Evolutionary conservation across 2,888 invertebrate genomes (phyloP).

Genomic region (Cephus pygmeus): DNA sequence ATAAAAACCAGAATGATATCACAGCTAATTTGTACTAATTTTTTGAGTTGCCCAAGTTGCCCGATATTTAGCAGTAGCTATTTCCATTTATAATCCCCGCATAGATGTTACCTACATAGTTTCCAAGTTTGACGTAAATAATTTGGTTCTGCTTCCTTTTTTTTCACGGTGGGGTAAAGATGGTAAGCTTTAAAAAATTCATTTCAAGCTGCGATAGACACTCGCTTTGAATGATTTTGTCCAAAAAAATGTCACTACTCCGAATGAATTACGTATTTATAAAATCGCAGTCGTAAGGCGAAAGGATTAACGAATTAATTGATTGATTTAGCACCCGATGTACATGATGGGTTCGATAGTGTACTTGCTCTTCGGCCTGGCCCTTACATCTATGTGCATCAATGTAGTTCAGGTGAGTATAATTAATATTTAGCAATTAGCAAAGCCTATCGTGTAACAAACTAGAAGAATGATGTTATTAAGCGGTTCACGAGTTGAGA

Average conservation of each 20-base stretch:
- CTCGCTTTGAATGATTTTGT: slow-evolving; percentile 2
- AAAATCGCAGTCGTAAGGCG: background rate
- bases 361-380: slow-evolving; percentile 93
- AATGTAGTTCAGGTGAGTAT: slow-evolving; percentile 91
- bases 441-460: background rate
- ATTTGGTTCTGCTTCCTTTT: slow-evolving; percentile 37
- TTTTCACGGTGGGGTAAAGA: slow-evolving; percentile 59
- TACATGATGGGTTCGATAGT: slow-evolving; percentile 92
- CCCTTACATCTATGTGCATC: slow-evolving; percentile 96
- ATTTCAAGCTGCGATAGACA: background rate
- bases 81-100: background rate
- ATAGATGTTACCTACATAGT: background rate
- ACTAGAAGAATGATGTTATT: background rate
- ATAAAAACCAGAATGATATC: background rate
- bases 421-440: background rate
- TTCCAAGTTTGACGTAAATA: background rate
- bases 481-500: background rate
- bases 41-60: background rate
- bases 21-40: no score
- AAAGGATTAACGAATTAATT: slow-evolving; percentile 31
- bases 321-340: slow-evolving; percentile 76
- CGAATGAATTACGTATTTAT: background rate
- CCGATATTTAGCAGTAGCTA: background rate
- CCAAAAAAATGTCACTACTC: background rate
- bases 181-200: slow-evolving; percentile 52